A percentile compares a stretch with the other conserved stretches of the same genome.
These are phyloP conservation scores for Phyllotis vaccarum DNA, from an alignment of 2,797 vertebrate genomes.

Conservation along the genomic window DNA sequence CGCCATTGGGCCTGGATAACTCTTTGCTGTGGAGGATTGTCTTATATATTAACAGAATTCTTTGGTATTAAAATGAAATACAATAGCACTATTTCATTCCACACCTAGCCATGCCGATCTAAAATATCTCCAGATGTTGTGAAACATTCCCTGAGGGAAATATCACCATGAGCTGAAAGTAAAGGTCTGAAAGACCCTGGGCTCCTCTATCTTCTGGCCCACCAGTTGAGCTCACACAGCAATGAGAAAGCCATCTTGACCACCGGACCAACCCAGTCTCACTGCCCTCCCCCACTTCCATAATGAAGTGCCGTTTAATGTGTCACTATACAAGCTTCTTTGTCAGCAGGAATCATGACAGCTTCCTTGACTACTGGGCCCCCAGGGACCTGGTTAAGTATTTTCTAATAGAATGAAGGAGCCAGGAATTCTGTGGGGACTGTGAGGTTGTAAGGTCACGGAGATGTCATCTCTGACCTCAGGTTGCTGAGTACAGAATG, in stretches of 20 bases:
- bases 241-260: background rate
- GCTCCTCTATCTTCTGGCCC: background rate
- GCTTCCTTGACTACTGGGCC: background rate
- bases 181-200: background rate
- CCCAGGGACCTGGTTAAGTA: background rate
- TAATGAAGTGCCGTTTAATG: slow-evolving; percentile 5
- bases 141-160: background rate
- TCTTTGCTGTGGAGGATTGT: background rate
- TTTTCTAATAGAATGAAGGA: background rate
- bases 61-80: no score
- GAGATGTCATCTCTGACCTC: background rate
- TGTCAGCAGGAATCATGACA: background rate
- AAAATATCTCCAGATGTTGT: slow-evolving; percentile 3
- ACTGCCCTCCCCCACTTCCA: background rate
- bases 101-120: background rate
- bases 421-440: background rate
- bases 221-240: background rate
- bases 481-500: background rate
- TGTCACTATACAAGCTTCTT: background rate
- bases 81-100: background rate
- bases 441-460: background rate
- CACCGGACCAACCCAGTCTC: background rate
- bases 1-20: background rate
- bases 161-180: background rate
- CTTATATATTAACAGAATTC: background rate